Conservation (phyloP, 2,888 invertebrate genomes). For the Apantesis nais region DNA sequence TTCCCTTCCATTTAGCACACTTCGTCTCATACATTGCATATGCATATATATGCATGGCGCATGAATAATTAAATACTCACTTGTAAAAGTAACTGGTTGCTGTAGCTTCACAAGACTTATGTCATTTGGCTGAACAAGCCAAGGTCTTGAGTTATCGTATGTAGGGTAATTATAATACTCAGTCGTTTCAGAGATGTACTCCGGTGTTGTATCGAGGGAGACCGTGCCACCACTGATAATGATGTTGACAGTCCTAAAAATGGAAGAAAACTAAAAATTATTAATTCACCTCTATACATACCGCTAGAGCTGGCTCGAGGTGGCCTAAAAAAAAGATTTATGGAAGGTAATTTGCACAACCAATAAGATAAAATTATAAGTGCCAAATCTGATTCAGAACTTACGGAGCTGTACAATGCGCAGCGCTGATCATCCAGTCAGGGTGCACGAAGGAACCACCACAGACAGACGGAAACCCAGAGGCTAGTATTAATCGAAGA, state of each 20-base stretch:
- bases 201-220: conserved; percentile 53
- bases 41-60: too few relatives aligned
- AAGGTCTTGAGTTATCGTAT: conserved; percentile 53
- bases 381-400: conserved; percentile 24
- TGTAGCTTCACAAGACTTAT: conserved; percentile 62
- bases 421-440: conserved; percentile 71
- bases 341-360: too few relatives aligned
- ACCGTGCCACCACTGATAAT: conserved; percentile 68
- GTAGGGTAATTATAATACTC: conserved; percentile 70
- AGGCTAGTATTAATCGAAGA: too few relatives aligned
- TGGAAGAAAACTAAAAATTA: neutral
- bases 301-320: too few relatives aligned
- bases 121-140: conserved; percentile 69
- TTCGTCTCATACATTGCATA: too few relatives aligned
- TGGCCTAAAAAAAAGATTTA: too few relatives aligned
- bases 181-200: conserved; percentile 62
- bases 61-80: conserved; percentile 48
- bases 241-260: conserved; percentile 55
- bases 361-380: too few relatives aligned
- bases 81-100: conserved; percentile 52
- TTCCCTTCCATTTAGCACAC: too few relatives aligned
- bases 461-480: conserved; percentile 61
- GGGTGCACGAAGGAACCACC: conserved; percentile 70
- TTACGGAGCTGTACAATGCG: conserved; percentile 74
- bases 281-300: too few relatives aligned